These are phyloP conservation scores for Cryptotermes secundus DNA, from an alignment of 1,140 invertebrate species.

Conservation along the genomic window DNA sequence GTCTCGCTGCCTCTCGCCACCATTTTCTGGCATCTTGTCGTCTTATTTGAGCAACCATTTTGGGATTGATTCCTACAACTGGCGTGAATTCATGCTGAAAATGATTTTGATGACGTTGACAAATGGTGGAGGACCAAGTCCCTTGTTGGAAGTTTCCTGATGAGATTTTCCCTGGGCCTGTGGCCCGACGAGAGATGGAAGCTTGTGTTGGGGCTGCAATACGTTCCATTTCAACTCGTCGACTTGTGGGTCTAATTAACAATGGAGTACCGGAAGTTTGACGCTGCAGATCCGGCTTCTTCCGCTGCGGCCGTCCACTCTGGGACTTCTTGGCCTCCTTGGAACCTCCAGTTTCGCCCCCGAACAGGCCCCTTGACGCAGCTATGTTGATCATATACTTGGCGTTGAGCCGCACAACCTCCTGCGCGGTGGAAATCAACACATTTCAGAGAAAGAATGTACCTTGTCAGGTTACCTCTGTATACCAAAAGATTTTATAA, in stretches of 20 bases:
- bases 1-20: constrained; percentile 44
- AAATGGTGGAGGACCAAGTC: background rate
- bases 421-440: constrained; percentile 43
- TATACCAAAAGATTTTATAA: no score
- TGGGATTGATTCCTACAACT: background rate
- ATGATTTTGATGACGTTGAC: background rate
- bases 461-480: no score
- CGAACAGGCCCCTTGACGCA: constrained; percentile 72
- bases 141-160: constrained; percentile 39
- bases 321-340: constrained; percentile 36
- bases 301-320: constrained; percentile 1
- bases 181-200: constrained; percentile 43
- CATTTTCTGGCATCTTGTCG: constrained; percentile 41
- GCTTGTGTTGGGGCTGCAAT: constrained; percentile 55
- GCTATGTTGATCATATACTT: constrained; percentile 79
- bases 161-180: constrained; percentile 35
- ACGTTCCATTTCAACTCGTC: constrained; percentile 48
- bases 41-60: constrained; percentile 23
- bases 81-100: background rate
- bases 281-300: constrained; percentile 21
- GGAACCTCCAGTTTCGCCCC: constrained; percentile 46
- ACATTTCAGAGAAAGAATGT: background rate
- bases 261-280: background rate
- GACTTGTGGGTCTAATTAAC: background rate
- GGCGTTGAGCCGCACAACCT: constrained; percentile 71